These are phyloP conservation scores for Cantharis nigra DNA, from an alignment of 2,888 invertebrate genomes.

Conservation along the genomic window DNA sequence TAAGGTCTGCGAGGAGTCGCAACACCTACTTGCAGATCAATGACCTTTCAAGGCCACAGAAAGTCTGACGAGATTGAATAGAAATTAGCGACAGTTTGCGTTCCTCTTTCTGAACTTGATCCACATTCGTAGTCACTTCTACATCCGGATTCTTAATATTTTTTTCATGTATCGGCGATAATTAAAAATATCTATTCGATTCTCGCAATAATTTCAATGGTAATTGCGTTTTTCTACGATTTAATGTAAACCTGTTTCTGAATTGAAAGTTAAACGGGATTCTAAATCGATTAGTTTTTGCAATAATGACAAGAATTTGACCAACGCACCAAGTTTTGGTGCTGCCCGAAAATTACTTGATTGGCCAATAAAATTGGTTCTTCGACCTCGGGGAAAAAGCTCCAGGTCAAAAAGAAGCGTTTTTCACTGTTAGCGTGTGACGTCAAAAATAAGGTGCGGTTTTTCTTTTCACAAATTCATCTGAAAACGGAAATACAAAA, in stretches of 20 bases:
- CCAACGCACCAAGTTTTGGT: background rate
- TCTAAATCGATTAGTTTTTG: background rate
- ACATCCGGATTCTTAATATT: conserved; percentile 19
- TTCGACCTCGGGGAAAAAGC: background rate
- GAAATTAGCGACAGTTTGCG: conserved; percentile 35
- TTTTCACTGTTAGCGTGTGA: background rate
- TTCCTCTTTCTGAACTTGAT: conserved; percentile 40
- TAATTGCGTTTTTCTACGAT: background rate
- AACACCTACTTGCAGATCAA: conserved; percentile 35
- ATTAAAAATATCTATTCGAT: background rate
- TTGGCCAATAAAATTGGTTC: background rate
- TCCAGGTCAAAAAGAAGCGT: background rate
- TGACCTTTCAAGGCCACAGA: conserved; percentile 38
- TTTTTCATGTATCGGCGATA: background rate
- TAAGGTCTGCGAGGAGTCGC: conserved; percentile 24
- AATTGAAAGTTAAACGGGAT: background rate
- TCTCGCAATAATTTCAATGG: background rate
- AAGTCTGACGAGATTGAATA: conserved; percentile 35
- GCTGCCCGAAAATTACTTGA: background rate
- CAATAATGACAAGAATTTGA: background rate
- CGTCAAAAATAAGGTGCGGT: background rate
- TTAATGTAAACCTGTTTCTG: background rate
- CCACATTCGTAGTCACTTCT: conserved; percentile 32
- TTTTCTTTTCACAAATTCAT: background rate
- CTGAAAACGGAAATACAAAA: background rate